Percentiles rank a stretch among this genome's conserved stretches.
Evolutionary conservation across 37 sponge, comb jelly and placozoan species (phyloP).

Genomic region (Eunapius fragilis): DNA sequence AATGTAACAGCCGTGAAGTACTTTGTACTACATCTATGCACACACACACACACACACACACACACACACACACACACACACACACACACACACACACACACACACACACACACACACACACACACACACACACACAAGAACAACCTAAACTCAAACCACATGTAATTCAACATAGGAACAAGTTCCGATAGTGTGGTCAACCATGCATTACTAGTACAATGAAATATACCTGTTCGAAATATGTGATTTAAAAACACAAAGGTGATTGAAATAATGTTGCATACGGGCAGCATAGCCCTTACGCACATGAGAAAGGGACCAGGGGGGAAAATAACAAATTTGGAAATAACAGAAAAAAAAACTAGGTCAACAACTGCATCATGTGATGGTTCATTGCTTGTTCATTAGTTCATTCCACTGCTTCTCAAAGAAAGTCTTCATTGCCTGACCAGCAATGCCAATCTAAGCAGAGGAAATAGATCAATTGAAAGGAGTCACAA

Average conservation of each 20-base stretch:
- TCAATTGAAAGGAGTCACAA: not conserved
- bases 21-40: too few species aligned
- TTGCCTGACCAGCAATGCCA: conserved; percentile 79
- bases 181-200: too few species aligned
- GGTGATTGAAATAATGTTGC: not conserved
- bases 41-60: too few species aligned
- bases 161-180: too few species aligned
- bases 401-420: conserved; percentile 63
- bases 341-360: not conserved
- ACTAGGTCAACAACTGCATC: not conserved
- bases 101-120: too few species aligned
- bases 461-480: conserved; percentile 36
- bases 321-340: not conserved
- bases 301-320: not conserved
- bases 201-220: not conserved
- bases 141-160: too few species aligned
- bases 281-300: not conserved
- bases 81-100: too few species aligned
- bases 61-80: too few species aligned
- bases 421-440: conserved; percentile 82
- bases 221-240: not conserved
- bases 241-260: not conserved
- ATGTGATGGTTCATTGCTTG: not conserved
- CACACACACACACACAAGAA: too few species aligned
- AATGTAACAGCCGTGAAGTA: too few species aligned